A percentile compares a stretch with the other conserved stretches of the same genome.
Evolutionary conservation across 2,888 invertebrate genomes (phyloP).

Genomic region (Germaria angustata): DNA sequence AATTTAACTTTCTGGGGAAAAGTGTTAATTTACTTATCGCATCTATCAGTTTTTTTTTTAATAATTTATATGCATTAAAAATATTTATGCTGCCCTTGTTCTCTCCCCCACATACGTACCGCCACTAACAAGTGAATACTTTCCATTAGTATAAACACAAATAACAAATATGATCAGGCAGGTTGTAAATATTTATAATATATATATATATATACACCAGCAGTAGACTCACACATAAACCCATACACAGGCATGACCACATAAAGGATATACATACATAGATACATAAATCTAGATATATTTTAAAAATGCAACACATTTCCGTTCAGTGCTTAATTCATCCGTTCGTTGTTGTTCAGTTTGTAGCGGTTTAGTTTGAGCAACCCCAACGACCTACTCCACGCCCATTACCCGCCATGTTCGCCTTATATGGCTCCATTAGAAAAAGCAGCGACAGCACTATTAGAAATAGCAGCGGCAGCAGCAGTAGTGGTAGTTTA

Average conservation of each 20-base stretch:
- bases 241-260: background rate
- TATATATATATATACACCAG: background rate
- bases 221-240: background rate
- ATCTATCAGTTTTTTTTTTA: slow-evolving; percentile 13
- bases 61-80: slow-evolving; percentile 27
- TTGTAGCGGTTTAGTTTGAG: slow-evolving; percentile 37
- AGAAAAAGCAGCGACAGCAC: no score
- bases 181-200: slow-evolving; percentile 32
- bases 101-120: background rate
- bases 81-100: slow-evolving; percentile 2
- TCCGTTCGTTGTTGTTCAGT: slow-evolving; percentile 48
- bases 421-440: background rate
- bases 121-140: background rate
- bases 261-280: background rate
- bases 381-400: background rate
- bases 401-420: no score
- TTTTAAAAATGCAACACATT: slow-evolving; percentile 39
- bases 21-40: slow-evolving; percentile 9
- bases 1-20: background rate
- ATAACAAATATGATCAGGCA: slow-evolving; percentile 28
- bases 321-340: slow-evolving; percentile 55
- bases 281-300: slow-evolving; percentile 33
- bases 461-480: no score
- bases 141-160: slow-evolving; percentile 13
- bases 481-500: slow-evolving; percentile 13